Percentiles rank a stretch among this genome's conserved stretches.
Evolutionary conservation across 2,113 vertebrate genomes (phyloP).

Genomic region (Drymodes brunneopygia): DNA sequence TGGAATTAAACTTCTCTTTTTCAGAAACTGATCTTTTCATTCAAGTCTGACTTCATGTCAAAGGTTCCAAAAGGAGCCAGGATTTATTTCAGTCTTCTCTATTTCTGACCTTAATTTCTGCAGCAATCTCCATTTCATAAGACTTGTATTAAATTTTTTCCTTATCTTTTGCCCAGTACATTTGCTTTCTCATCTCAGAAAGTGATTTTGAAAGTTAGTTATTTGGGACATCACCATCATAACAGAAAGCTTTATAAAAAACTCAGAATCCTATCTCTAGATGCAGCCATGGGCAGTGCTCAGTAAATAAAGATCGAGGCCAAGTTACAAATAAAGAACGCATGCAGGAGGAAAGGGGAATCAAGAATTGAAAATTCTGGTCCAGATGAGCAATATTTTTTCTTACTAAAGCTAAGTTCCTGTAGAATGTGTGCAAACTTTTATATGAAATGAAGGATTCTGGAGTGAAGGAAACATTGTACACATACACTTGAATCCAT

Average conservation of each 20-base stretch:
- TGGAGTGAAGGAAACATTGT: not conserved
- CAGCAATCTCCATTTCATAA: not conserved
- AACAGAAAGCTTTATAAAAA: conserved; percentile 16
- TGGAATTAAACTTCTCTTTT: not conserved
- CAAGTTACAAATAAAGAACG: conserved; percentile 40
- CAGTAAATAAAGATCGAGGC: conserved; percentile 9
- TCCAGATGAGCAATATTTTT: not conserved
- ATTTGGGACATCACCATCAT: not conserved
- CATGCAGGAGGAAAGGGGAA: not conserved
- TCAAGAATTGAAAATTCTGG: not conserved
- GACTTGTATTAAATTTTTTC: not conserved
- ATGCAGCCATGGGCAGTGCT: not conserved
- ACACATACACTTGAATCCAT: not conserved
- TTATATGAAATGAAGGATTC: not conserved
- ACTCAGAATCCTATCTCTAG: not conserved
- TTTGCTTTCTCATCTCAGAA: not conserved
- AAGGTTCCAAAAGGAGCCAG: not conserved
- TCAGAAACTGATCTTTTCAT: not conserved
- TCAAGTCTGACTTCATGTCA: not conserved
- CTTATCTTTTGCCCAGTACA: not conserved
- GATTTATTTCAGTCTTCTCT: not conserved
- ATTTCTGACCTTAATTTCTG: not conserved
- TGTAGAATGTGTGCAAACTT: not conserved
- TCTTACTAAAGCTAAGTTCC: not conserved
- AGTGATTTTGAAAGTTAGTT: not conserved